A percentile compares a stretch with the other conserved stretches of the same genome.
Conservation (phyloP, 2,797 vertebrate species). For the Coregonus ussuriensis region DNA sequence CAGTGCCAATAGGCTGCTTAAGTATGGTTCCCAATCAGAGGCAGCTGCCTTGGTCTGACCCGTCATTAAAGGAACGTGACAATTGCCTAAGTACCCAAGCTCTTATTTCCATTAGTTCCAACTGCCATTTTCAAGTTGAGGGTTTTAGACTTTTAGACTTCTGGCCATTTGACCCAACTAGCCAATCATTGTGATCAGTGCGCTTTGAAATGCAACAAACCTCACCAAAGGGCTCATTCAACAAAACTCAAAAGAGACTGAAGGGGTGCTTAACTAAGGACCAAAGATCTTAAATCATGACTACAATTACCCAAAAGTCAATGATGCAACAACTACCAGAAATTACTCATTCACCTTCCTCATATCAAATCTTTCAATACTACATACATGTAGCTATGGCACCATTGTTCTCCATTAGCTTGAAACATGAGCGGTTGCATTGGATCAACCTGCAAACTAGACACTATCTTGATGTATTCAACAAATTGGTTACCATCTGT, state of each 20-base stretch:
- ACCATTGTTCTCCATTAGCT: neutral
- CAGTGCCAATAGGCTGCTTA: no score
- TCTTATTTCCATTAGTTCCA: slow-evolving; percentile 68
- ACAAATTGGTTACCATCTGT: neutral
- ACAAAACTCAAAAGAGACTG: slow-evolving; percentile 58
- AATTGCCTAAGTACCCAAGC: slow-evolving; percentile 43
- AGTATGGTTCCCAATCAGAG: no score
- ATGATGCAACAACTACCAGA: slow-evolving; percentile 10
- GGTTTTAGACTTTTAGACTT: slow-evolving; percentile 47
- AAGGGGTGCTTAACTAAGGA: slow-evolving; percentile 58
- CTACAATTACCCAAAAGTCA: slow-evolving; percentile 43
- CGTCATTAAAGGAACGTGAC: no score
- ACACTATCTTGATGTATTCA: neutral
- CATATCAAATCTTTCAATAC: slow-evolving; percentile 47
- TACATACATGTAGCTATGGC: neutral
- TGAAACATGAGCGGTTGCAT: neutral
- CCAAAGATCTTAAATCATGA: slow-evolving; percentile 58
- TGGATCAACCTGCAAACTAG: neutral
- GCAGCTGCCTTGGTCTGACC: no score
- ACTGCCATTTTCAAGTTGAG: slow-evolving; percentile 64
- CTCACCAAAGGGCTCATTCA: slow-evolving; percentile 74
- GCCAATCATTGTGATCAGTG: slow-evolving; percentile 75
- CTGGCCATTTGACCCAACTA: slow-evolving; percentile 58
- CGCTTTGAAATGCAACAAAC: slow-evolving; percentile 31
- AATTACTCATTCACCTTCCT: slow-evolving; percentile 22